A percentile compares a stretch with the other conserved stretches of the same genome.
Evolutionary conservation across 2,888 invertebrate genomes (phyloP).

Genomic region (Acanthosepion lycidas): DNA sequence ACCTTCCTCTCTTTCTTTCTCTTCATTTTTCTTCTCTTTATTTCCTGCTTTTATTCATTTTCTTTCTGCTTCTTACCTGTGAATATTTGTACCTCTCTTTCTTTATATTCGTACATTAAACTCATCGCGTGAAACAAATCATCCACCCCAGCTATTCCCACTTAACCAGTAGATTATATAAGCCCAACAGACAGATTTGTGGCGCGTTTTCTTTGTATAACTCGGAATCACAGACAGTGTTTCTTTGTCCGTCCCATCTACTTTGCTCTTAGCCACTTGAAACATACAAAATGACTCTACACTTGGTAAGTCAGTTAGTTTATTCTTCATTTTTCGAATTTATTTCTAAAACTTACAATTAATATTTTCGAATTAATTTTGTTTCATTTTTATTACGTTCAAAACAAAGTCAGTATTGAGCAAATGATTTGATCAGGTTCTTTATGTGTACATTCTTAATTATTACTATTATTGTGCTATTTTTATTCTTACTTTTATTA

Average conservation of each 20-base stretch:
- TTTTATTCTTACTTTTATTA: not conserved
- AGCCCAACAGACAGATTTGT: not conserved
- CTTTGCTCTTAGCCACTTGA: not conserved
- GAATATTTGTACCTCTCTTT: not conserved
- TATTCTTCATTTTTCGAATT: not conserved
- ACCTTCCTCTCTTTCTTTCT: not conserved
- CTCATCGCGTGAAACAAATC: not conserved
- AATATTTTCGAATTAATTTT: not conserved
- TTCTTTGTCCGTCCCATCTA: not conserved
- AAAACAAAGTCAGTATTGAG: too few species aligned
- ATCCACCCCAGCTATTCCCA: not conserved
- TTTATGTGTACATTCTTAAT: not conserved
- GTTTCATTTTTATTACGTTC: too few species aligned
- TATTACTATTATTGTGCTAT: too few species aligned
- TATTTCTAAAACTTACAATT: not conserved
- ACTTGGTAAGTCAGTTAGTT: not conserved
- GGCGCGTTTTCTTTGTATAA: not conserved
- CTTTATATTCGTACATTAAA: not conserved
- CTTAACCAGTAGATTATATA: not conserved
- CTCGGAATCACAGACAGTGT: not conserved
- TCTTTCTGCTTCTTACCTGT: not conserved
- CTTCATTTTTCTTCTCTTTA: not conserved
- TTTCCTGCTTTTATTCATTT: not conserved
- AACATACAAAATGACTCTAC: not conserved
- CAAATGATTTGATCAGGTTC: not conserved